Base-by-base conservation (phyloP, 2,888 invertebrate genomes). In the Drosophila longiperda region DNA sequence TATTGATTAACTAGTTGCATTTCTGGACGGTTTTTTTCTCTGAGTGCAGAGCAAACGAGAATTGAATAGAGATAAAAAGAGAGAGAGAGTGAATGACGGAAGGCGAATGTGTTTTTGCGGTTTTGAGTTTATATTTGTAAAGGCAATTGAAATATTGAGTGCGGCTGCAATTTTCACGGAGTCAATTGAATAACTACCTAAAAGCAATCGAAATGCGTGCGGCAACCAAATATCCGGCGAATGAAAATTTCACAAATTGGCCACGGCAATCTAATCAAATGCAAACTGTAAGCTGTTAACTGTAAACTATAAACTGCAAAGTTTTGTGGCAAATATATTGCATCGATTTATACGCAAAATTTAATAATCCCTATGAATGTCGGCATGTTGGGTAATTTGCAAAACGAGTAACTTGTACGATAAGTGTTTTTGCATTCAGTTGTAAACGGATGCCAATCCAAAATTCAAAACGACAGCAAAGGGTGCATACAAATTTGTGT, bases 101-200 rank as follows among this genome's bases (percentile, higher is more conserved):
- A 17, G 26, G 26, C n/a, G 26, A 38, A 29, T 42, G 17, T 50
- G 17, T 70, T 57, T 55, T 68, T 80, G 73, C 60, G 81, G 84
- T 73, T 85, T 57, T 45, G 33, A 29, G 49, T 64, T 55, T 33
- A 52, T 53, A 62, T 42, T 32, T 45, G 64, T 62, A 65, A 66
- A 49, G 70, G 45, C 78, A 78, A 77, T 58, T 38, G 58, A 64
- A 67, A 50, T 55, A n/a, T 36, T 50, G 48, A 53, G 40, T 45
- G 55, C 60, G 48, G 40, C 59, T 34, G 40, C 72, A 61, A 66
- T 62, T 78, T 33, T 65, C 73, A 60, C 71, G 72, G 72, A 89
- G 61, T 73, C 86, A 82, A 88, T 80, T 89, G 82, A 70, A 77
- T 72, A 72, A 73, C 78, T 68, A 73, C 61, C 74, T 66, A 73